A percentile compares a stretch with the other conserved stretches of the same genome.
Evolutionary conservation across 1,140 invertebrate genomes (phyloP).

Genomic region (Arion vulgaris): DNA sequence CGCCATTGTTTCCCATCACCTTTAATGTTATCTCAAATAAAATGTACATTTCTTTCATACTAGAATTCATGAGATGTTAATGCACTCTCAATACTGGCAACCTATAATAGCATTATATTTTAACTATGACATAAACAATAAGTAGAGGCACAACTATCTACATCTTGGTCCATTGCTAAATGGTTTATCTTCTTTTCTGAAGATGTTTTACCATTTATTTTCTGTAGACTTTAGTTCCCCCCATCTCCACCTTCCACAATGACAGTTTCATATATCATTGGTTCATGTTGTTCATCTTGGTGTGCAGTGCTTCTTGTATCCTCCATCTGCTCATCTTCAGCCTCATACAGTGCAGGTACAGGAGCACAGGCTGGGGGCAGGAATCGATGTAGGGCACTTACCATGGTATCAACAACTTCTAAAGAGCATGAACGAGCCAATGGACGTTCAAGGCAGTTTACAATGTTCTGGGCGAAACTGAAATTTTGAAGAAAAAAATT

Average conservation of each 20-base stretch:
- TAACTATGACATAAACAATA: too few relatives aligned
- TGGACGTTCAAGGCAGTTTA: slow-evolving; percentile 38
- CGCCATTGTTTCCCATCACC: too few relatives aligned
- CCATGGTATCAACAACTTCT: slow-evolving; percentile 36
- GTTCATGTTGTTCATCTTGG: slow-evolving; percentile 6
- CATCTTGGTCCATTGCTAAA: too few relatives aligned
- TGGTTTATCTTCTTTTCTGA: neutral
- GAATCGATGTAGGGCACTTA: slow-evolving; percentile 31
- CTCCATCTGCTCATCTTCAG: neutral
- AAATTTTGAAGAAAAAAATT: neutral
- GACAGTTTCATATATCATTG: slow-evolving; percentile 28
- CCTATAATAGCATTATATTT: too few relatives aligned
- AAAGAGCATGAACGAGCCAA: slow-evolving; percentile 28
- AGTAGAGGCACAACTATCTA: too few relatives aligned
- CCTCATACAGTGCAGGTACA: slow-evolving; percentile 23
- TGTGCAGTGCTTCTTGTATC: neutral
- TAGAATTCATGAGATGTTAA: too few relatives aligned
- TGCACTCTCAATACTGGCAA: too few relatives aligned
- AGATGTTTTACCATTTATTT: neutral
- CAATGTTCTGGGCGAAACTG: slow-evolving; percentile 46
- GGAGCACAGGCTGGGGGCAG: slow-evolving; percentile 42
- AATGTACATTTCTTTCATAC: too few relatives aligned
- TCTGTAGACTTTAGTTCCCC: neutral
- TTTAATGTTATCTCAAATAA: too few relatives aligned
- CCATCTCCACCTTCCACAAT: slow-evolving; percentile 31